Conservation (phyloP, 2,113 vertebrate genomes). For the Rhinichthys klamathensis region DNA sequence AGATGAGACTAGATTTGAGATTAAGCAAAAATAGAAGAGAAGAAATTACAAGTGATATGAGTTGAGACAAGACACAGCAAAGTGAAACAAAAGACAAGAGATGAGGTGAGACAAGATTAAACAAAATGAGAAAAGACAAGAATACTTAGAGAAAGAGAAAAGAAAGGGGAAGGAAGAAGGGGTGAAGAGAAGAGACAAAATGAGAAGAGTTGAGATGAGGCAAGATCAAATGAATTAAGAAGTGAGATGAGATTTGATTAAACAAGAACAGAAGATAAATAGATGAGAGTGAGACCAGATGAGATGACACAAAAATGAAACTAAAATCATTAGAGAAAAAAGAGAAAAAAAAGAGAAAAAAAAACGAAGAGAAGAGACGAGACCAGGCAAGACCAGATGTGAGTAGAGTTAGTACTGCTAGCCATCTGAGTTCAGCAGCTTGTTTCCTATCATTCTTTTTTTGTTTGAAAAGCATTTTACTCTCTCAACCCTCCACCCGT, state of each 20-base stretch:
- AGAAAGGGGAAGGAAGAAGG: too few relatives aligned
- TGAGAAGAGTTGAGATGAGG: too few relatives aligned
- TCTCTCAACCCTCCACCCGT: slow-evolving; percentile 54
- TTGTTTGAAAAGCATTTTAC: slow-evolving; percentile 70
- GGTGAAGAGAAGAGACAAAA: too few relatives aligned
- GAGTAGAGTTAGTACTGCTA: slow-evolving; percentile 18
- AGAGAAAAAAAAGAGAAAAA: neutral
- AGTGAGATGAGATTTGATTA: too few relatives aligned
- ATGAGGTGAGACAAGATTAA: neutral
- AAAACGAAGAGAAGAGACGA: neutral
- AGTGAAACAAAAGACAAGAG: too few relatives aligned
- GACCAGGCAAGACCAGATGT: neutral
- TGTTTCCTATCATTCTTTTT: slow-evolving; percentile 64
- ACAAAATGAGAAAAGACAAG: neutral
- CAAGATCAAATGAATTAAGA: too few relatives aligned
- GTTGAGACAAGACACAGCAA: too few relatives aligned
- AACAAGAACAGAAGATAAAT: too few relatives aligned
- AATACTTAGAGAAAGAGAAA: neutral
- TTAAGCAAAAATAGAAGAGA: neutral
- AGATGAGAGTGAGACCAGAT: neutral
- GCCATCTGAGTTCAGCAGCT: slow-evolving; percentile 43
- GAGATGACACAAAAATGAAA: neutral
- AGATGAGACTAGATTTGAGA: neutral
- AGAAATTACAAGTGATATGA: too few relatives aligned
- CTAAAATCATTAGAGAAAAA: neutral